Evolutionary conservation across 37 sponge, comb jelly and placozoan genomes (phyloP), one percentile per base, ranked within the genome.

Genomic region (Eunapius fragilis): DNA sequence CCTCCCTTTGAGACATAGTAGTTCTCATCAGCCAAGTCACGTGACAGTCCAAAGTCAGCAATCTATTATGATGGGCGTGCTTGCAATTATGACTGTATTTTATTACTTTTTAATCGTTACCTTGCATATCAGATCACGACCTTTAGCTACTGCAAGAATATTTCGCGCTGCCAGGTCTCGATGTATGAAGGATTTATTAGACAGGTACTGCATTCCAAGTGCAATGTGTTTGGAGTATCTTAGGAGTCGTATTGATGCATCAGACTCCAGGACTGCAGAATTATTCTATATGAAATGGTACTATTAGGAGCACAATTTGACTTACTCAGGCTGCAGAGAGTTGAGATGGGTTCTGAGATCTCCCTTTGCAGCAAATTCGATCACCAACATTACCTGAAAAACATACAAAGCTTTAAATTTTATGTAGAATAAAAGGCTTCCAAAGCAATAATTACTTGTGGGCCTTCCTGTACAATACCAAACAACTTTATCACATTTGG

Each of bases 151-250:
- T 2, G 76, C 68, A 28, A 85, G 69, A 41, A 85, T 76, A 69
- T 85, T 88, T 48, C 89, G 81, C 3, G 89, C 89, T 69, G 89
- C 89, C 45, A 88, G 67, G 68, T 88, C 89, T 36, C 89, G 41
- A 67, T 88, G 89, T 11, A 88, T 76, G 36, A 88, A 88, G 10
- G 58, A 45, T 77, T 88, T 88, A 27, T 68, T 3, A 24, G 83
- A 28, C 28, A 88, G 77, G 30, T 88, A 83, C 13, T 31, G 12
- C 89, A 88, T 88, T 5, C 79, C 89, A 49, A 28, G 37, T 37
- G 84, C 83, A 25, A 88, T 88, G 9, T 83, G 37, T 22, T 69
- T 67, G 6, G 77, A 85, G 85, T 37, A 85, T 13, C 58, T 12
- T 17, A 58, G 58, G 14, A 58, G 58, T 58, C 14, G 58, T 17